Evolutionary conservation across 2,888 invertebrate species (phyloP), one percentile per base, ranked within the genome.

Genomic region (Phragmatobia fuliginosa): DNA sequence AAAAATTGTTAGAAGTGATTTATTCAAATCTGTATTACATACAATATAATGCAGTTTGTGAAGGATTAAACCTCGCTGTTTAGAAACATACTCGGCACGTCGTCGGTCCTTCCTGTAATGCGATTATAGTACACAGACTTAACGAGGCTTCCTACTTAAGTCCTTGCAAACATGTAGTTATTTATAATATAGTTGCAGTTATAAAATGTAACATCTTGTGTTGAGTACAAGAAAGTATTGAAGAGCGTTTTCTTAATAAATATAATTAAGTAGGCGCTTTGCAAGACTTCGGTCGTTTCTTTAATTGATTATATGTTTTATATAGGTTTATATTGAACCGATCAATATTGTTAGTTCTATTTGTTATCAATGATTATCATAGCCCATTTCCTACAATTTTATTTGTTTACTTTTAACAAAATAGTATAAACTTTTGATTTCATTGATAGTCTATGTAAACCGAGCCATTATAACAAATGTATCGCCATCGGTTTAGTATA

Each of bases 111-210:
- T 38, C 49, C 14, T 58, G 28, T 87, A 85, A 87, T 81, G 73
- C 78, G 85, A 87, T 87, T 86, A 85, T 76, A 78, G 78, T 78
- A 78, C 78, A 75, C 76, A 66, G 59, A 31, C 62, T 69, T 73
- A 78, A 76, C 72, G 65, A 80, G 86, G 83, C 83, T 87, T 87
- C 85, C 68, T 67, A 67, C 66, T 36, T 38, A 66, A 64, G 33
- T 56, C 49, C 63, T 63, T 63, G n/a, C n/a, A n/a, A n/a, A 49
- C 16, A 49, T 6, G 49, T 32, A 32, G 14, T 38, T 38, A 38
- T 45, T 21, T 18, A 62, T 49, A 14, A 14, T 14, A 14, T 38
- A 63, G 8, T 16, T 32, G 49, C 49, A 63, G 32, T 63, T 49
- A 41, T 0, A 14, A 14, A 11, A 32, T 41, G n/a, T 31, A 49